A percentile compares a stretch with the other conserved stretches of the same genome.
phyloP scores from a whole-genome alignment of 2,113 vertebrate species.

The Sorex fumeus region DNA sequence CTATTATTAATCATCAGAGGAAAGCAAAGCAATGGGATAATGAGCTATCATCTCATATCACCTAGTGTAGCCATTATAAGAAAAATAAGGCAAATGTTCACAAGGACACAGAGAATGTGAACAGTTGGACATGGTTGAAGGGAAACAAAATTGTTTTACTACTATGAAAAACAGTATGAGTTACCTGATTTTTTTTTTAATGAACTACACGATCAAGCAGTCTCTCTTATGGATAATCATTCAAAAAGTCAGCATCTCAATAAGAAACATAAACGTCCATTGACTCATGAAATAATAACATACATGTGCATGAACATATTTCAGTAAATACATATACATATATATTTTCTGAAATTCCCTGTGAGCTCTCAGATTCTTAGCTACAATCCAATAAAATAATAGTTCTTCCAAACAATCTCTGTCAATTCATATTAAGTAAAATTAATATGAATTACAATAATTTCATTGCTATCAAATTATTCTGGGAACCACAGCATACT shows the following conservation, averaged over 20 bases:
- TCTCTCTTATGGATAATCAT: too few species aligned
- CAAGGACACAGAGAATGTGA: not conserved
- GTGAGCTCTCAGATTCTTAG: not conserved
- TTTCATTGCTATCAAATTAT: not conserved
- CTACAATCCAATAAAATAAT: not conserved
- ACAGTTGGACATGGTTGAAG: not conserved
- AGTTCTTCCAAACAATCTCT: not conserved
- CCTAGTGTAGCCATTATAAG: not conserved
- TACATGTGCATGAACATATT: too few species aligned
- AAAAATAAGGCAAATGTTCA: not conserved
- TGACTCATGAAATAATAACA: too few species aligned
- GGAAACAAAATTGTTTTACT: not conserved
- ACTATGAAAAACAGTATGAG: not conserved
- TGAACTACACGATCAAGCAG: not conserved
- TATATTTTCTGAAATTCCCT: not conserved
- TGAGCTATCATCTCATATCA: not conserved
- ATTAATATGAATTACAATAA: not conserved
- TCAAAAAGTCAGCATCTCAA: too few species aligned
- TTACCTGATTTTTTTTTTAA: too few species aligned
- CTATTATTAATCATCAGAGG: not conserved
- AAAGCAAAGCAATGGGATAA: not conserved
- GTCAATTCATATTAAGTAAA: not conserved
- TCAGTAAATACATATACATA: too few species aligned
- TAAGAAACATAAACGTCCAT: too few species aligned
- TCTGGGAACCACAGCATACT: not conserved